These are phyloP conservation scores for Drosophila histrio DNA, from an alignment of 2,888 invertebrate genomes.

Conservation along the genomic window DNA sequence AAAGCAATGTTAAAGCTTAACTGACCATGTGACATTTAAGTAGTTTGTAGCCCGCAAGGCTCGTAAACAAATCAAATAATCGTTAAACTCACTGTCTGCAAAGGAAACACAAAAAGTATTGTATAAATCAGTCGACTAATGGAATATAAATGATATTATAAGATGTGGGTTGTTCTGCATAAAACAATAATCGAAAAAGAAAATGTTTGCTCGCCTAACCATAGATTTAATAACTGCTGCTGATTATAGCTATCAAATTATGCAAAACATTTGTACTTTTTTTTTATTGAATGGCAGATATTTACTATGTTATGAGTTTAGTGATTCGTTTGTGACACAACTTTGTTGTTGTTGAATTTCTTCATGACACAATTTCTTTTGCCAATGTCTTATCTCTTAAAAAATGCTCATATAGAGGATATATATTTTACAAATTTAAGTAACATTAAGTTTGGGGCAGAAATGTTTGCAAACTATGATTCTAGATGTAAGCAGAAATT, in stretches of 20 bases:
- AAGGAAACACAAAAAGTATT: constrained; percentile 28
- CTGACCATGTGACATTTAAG: constrained; percentile 77
- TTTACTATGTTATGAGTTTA: neutral
- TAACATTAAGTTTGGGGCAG: no score
- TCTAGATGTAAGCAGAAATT: no score
- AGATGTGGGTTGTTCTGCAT: neutral
- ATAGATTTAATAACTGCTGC: constrained; percentile 5
- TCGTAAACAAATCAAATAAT: constrained; percentile 57
- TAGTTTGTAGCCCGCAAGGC: constrained; percentile 37
- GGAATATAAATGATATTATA: constrained; percentile 37
- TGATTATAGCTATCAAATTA: constrained; percentile 12
- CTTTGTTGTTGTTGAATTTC: neutral
- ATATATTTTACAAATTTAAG: no score
- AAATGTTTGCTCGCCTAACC: neutral
- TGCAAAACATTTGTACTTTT: constrained; percentile 1
- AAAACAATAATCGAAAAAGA: neutral
- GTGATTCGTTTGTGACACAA: neutral
- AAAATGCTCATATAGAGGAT: no score
- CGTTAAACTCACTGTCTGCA: constrained; percentile 39
- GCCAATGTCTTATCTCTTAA: neutral
- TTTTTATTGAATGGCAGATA: neutral
- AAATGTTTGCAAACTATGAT: no score
- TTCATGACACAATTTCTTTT: neutral
- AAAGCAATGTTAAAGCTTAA: constrained; percentile 72
- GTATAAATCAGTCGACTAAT: constrained; percentile 53